These are phyloP conservation scores for Ceratosolen solmsi DNA, from an alignment of 1,140 invertebrate species.

Conservation along the genomic window DNA sequence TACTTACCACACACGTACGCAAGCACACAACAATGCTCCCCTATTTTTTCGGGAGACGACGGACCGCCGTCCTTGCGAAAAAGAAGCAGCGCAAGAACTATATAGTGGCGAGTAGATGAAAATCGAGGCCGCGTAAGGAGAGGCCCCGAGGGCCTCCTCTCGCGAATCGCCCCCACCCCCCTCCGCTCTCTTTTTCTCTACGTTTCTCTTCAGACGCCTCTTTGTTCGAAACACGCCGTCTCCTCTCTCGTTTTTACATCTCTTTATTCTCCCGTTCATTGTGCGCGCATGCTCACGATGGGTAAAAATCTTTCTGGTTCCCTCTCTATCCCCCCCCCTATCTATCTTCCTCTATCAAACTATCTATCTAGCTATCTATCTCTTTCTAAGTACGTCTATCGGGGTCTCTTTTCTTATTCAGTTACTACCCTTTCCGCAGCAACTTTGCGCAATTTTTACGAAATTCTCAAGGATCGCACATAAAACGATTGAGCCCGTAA, in stretches of 20 bases:
- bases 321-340: neutral
- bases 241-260: slow-evolving; percentile 9
- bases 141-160: slow-evolving; percentile 37
- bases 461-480: neutral
- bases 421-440: slow-evolving; percentile 11
- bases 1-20: slow-evolving; percentile 32
- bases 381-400: neutral
- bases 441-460: slow-evolving; percentile 29
- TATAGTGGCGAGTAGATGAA: slow-evolving; percentile 55
- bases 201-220: slow-evolving; percentile 32
- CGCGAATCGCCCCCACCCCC: slow-evolving; percentile 38
- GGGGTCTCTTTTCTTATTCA: slow-evolving; percentile 29
- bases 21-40: slow-evolving; percentile 54
- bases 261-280: slow-evolving; percentile 17
- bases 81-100: slow-evolving; percentile 15
- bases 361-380: neutral
- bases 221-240: slow-evolving; percentile 40
- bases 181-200: neutral
- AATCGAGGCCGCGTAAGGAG: slow-evolving; percentile 56
- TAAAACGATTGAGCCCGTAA: too few relatives aligned
- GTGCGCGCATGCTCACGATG: neutral
- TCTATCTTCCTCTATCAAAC: neutral
- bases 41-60: slow-evolving; percentile 49
- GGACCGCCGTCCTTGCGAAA: slow-evolving; percentile 22
- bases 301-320: slow-evolving; percentile 32